phyloP scores from a whole-genome alignment of 2,888 invertebrate genomes.

The Nomada hirtipes region DNA sequence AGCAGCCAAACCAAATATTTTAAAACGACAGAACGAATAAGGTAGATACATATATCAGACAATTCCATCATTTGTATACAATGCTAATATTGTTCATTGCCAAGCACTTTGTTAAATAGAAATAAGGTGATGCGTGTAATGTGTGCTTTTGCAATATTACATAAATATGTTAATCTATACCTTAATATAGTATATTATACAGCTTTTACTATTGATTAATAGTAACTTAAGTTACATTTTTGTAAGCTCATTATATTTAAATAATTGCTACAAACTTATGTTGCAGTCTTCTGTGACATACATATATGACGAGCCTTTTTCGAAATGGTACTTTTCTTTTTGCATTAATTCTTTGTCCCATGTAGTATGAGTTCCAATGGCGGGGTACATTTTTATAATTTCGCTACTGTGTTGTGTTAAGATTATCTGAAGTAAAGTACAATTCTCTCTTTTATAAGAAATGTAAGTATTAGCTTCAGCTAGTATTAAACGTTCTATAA shows the following conservation, averaged over 20 bases:
- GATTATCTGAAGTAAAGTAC: too few species aligned
- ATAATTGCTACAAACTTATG: too few species aligned
- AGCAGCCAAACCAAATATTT: constrained; percentile 10
- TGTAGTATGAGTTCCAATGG: too few species aligned
- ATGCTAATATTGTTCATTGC: background rate
- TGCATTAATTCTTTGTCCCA: too few species aligned
- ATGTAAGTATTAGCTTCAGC: too few species aligned
- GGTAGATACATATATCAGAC: background rate
- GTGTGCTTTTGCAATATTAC: background rate
- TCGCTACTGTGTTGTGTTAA: too few species aligned
- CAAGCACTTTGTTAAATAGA: constrained; percentile 17
- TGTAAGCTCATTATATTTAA: background rate
- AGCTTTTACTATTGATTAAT: constrained; percentile 25
- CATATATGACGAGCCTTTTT: too few species aligned
- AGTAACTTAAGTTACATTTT: constrained; percentile 31
- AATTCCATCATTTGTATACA: background rate
- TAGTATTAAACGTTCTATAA: too few species aligned
- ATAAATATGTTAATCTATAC: background rate
- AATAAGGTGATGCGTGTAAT: background rate
- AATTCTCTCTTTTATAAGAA: too few species aligned
- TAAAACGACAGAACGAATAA: background rate
- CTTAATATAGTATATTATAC: background rate
- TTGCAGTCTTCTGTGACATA: too few species aligned
- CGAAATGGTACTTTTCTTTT: too few species aligned
- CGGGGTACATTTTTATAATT: too few species aligned